Evolutionary conservation across 2,888 invertebrate species (phyloP).

Genomic region (Heteropelma amictum): DNA sequence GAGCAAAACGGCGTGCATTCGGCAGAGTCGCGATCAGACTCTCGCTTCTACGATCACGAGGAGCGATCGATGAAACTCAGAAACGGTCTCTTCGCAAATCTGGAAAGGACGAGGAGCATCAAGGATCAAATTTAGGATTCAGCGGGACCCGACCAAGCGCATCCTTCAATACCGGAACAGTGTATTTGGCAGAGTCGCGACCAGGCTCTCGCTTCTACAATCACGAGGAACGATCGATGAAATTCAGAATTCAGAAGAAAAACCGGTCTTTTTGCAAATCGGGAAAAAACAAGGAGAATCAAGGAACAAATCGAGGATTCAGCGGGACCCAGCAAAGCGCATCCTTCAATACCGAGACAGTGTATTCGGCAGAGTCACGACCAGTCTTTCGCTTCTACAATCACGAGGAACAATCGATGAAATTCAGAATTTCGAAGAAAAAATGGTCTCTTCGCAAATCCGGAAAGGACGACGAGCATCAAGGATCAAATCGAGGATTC

Average conservation of each 20-base stretch:
- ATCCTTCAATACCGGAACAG: background rate
- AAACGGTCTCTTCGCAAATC: background rate
- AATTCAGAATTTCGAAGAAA: background rate
- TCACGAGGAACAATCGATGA: background rate
- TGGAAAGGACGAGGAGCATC: background rate
- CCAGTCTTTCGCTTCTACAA: too few species aligned
- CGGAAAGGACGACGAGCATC: background rate
- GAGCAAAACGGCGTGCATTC: too few species aligned
- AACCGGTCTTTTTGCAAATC: too few species aligned
- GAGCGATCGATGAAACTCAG: background rate
- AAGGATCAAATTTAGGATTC: slow-evolving; percentile 8
- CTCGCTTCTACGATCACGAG: too few species aligned
- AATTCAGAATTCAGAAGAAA: background rate
- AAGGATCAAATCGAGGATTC: background rate
- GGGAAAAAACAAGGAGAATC: background rate
- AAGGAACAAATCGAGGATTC: background rate
- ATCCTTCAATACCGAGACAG: too few species aligned
- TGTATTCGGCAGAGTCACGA: too few species aligned
- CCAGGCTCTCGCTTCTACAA: too few species aligned
- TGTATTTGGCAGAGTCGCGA: too few species aligned
- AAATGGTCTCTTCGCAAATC: background rate
- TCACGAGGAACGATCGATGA: background rate
- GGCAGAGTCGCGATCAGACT: too few species aligned
- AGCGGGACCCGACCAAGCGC: background rate
- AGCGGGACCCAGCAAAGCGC: background rate